Conservation (phyloP, 2,888 invertebrate genomes). For the Ophioninae sp. region DNA sequence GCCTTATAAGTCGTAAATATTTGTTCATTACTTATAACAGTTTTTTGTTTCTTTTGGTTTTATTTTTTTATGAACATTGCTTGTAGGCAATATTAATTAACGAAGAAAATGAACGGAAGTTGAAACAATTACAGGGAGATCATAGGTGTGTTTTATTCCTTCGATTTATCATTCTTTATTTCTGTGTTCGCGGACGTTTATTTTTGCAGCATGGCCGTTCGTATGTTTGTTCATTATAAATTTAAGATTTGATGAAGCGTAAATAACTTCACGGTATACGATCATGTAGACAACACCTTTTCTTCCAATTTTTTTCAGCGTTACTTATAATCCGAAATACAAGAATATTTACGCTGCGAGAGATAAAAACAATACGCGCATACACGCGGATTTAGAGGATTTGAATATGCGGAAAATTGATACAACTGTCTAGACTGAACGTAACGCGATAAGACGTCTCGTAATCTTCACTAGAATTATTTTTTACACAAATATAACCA, state of each 20-base stretch:
- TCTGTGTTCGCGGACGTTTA: background rate
- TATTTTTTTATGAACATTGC: background rate
- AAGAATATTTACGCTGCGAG: background rate
- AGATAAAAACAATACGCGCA: background rate
- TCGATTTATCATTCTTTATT: background rate
- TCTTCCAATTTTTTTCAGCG: background rate
- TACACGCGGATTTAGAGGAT: background rate
- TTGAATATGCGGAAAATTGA: background rate
- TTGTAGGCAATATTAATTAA: background rate
- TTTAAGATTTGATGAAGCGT: background rate
- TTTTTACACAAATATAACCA: background rate
- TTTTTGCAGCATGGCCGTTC: background rate
- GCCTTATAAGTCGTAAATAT: no score
- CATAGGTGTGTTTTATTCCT: no score
- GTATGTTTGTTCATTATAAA: background rate
- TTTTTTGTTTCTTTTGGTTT: background rate
- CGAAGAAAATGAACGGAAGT: background rate
- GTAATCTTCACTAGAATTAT: background rate
- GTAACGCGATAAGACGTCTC: background rate
- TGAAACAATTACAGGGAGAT: no score
- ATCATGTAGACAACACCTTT: background rate
- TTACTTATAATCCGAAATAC: background rate
- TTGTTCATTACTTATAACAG: no score
- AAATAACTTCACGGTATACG: background rate
- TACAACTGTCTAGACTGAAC: conserved; percentile 6